phyloP scores from a whole-genome alignment of 2,113 vertebrate genomes.

The Cheilinus undulatus region DNA sequence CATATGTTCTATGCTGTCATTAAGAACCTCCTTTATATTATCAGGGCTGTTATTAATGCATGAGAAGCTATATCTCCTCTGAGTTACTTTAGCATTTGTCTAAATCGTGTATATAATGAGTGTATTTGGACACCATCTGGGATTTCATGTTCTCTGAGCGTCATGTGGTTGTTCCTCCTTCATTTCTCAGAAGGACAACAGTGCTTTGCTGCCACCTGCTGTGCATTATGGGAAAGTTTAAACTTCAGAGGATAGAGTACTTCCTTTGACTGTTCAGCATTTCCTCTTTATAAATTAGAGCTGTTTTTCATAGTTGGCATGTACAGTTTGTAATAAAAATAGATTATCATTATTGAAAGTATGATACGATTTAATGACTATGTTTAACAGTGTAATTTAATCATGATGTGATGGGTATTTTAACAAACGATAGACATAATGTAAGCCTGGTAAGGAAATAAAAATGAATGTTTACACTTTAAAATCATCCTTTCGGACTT shows the following conservation, averaged over 20 bases:
- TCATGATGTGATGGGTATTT: slow-evolving; percentile 35
- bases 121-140: slow-evolving; percentile 28
- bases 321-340: slow-evolving; percentile 61
- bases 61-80: slow-evolving; percentile 36
- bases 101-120: slow-evolving; percentile 55
- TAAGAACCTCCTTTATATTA: slow-evolving; percentile 22
- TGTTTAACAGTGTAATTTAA: slow-evolving; percentile 29
- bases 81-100: slow-evolving; percentile 38
- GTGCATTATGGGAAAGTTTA: slow-evolving; percentile 35
- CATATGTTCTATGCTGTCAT: background rate
- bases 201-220: slow-evolving; percentile 75
- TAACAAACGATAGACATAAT: slow-evolving; percentile 34
- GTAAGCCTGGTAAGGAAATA: slow-evolving; percentile 30
- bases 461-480: slow-evolving; percentile 52
- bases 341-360: slow-evolving; percentile 29
- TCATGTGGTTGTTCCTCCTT: background rate
- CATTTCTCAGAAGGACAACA: background rate
- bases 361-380: slow-evolving; percentile 1
- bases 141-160: background rate
- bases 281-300: slow-evolving; percentile 11
- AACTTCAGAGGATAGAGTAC: background rate
- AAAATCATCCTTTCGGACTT: background rate
- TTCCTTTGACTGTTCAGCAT: background rate
- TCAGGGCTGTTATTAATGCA: slow-evolving; percentile 43
- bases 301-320: slow-evolving; percentile 25